phyloP scores from a whole-genome alignment of 1,140 invertebrate species.

The Batillaria attramentaria region DNA sequence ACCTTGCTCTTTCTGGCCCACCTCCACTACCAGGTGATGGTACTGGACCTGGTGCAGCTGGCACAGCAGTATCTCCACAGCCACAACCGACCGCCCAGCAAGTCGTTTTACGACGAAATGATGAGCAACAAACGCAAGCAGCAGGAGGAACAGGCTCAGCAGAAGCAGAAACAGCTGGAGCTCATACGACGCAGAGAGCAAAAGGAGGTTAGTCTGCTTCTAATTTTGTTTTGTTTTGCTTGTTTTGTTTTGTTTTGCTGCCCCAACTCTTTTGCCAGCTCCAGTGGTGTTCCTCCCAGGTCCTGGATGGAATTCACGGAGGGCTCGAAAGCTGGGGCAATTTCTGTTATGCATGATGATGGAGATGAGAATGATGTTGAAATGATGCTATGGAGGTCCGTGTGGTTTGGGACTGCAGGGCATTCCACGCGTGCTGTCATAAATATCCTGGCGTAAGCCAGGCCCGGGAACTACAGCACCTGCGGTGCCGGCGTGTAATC shows the following conservation, averaged over 20 bases:
- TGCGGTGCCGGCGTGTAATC: too few species aligned
- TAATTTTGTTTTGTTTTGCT: background rate
- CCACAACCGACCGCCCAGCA: constrained; percentile 81
- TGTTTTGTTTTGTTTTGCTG: too few species aligned
- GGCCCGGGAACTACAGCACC: too few species aligned
- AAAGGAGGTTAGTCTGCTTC: constrained; percentile 59
- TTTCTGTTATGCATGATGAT: background rate
- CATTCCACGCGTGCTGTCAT: too few species aligned
- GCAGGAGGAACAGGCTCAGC: constrained; percentile 68
- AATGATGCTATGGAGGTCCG: too few species aligned
- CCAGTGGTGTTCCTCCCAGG: too few species aligned
- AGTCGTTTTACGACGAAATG: constrained; percentile 90
- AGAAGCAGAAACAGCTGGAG: constrained; percentile 75
- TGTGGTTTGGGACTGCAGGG: too few species aligned
- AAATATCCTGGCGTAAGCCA: too few species aligned
- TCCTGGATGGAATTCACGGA: too few species aligned
- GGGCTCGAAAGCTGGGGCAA: too few species aligned
- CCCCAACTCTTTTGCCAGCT: too few species aligned
- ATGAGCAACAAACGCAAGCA: constrained; percentile 78
- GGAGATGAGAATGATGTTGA: too few species aligned
- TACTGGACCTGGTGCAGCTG: constrained; percentile 81
- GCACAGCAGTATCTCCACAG: constrained; percentile 80
- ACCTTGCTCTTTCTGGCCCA: background rate
- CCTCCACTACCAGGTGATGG: constrained; percentile 74
- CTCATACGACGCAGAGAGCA: constrained; percentile 77